Base-by-base conservation (phyloP, 1,140 invertebrate species). In the Tetragnatha versicolor region DNA sequence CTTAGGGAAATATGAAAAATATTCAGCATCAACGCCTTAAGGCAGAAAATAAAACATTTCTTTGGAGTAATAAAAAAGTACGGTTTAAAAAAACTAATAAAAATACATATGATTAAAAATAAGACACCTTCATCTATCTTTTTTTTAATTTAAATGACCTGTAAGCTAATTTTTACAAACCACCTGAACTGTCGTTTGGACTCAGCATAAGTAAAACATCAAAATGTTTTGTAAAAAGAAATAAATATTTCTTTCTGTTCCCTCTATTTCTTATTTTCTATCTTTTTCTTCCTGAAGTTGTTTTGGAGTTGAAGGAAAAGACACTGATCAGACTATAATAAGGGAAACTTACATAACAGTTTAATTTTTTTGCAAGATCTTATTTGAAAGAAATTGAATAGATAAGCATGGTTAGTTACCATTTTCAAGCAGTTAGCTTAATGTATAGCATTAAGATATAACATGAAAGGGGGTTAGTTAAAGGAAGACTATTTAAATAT, bases 91-190 rank as follows among this genome's bases (percentile, higher is more conserved):
- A 68, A 68, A 49, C 25, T 10, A 12, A n/a, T 29, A 31, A 63
- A 63, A 63, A 63, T 20, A 10, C 29, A 37, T 37, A 63, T 63
- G 39, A 63, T 37, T 35, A 63, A 20, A 63, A 63, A 63, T 42
- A 63, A 63, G 37, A 37, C 45, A 68, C 37, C n/a, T 31, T 42
- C 60, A 20, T 22, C 17, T n/a, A n/a, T n/a, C n/a, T n/a, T n/a
- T 49, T 29, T 68, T 49, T 68, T 37, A 37, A 68, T 31, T 68
- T 68, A 47, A 68, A 68, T 68, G 65, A 68, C 42, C 65, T 33
- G 42, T 68, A n/a, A 68, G 65, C 65, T 68, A 68, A 68, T 68
- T 68, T 68, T 45, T 49, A 68, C 49, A 68, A 68, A 45, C 39
- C 49, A 68, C 45, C 65, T 68, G 27, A 49, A 17, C 25, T 68